Percentiles rank a stretch among this genome's conserved stretches.
These are phyloP conservation scores for Myopa testacea DNA, from an alignment of 2,888 invertebrate species.

Conservation along the genomic window DNA sequence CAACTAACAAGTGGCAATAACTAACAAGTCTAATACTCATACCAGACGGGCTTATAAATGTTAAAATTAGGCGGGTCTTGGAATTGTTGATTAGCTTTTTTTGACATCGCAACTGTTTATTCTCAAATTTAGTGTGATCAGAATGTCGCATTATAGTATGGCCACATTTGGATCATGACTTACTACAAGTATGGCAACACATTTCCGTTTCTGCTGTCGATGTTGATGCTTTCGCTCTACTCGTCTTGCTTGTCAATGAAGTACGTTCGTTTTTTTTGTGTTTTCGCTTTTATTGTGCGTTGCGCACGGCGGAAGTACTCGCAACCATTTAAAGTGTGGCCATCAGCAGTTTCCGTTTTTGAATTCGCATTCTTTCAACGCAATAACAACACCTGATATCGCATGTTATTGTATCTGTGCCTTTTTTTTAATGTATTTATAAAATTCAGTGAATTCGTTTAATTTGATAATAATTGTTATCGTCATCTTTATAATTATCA, in stretches of 20 bases:
- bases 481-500: not conserved
- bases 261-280: not conserved
- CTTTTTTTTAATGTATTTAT: not conserved
- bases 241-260: not conserved
- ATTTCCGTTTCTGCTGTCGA: constrained; percentile 2
- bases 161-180: not conserved
- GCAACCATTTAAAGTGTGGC: constrained; percentile 15
- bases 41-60: too few species aligned
- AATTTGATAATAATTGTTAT: not conserved
- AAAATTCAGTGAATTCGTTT: not conserved
- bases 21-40: too few species aligned
- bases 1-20: too few species aligned
- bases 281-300: not conserved
- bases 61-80: too few species aligned
- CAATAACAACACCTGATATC: not conserved
- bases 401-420: not conserved
- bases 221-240: not conserved
- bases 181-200: constrained; percentile 2
- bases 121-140: too few species aligned
- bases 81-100: too few species aligned
- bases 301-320: not conserved
- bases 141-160: not conserved
- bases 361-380: constrained; percentile 1
- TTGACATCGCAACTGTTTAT: too few species aligned
- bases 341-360: not conserved